Evolutionary conservation across 2,113 vertebrate genomes (phyloP).

Genomic region (Alces alces): DNA sequence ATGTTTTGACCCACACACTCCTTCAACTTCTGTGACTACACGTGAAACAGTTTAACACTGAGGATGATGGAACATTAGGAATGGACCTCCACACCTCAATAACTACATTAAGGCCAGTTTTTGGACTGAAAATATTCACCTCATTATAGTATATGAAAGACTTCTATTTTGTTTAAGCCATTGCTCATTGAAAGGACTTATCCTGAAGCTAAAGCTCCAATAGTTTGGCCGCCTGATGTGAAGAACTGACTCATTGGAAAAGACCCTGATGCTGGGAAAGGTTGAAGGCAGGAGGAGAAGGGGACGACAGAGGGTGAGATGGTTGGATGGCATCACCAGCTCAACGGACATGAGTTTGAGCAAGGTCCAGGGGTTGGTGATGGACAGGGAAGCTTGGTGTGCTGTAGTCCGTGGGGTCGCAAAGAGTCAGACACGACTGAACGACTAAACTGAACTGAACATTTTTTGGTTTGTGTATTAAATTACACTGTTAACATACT

Average conservation of each 20-base stretch:
- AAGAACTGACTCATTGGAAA: neutral
- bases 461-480: neutral
- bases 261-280: neutral
- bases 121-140: neutral
- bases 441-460: neutral
- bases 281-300: neutral
- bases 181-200: neutral
- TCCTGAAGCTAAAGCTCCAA: neutral
- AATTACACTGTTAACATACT: neutral
- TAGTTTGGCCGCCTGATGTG: neutral
- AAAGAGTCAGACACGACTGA: neutral
- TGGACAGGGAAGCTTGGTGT: neutral
- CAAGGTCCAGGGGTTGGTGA: neutral
- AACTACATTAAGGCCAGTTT: neutral
- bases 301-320: neutral
- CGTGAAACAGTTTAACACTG: neutral
- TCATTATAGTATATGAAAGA: neutral
- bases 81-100: neutral
- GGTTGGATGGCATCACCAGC: neutral
- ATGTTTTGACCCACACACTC: neutral
- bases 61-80: neutral
- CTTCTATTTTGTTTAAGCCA: neutral
- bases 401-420: rapidly evolving
- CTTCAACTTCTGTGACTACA: neutral
- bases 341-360: neutral